phyloP scores from a whole-genome alignment of 2,113 vertebrate species.

The Oryzias celebensis region DNA sequence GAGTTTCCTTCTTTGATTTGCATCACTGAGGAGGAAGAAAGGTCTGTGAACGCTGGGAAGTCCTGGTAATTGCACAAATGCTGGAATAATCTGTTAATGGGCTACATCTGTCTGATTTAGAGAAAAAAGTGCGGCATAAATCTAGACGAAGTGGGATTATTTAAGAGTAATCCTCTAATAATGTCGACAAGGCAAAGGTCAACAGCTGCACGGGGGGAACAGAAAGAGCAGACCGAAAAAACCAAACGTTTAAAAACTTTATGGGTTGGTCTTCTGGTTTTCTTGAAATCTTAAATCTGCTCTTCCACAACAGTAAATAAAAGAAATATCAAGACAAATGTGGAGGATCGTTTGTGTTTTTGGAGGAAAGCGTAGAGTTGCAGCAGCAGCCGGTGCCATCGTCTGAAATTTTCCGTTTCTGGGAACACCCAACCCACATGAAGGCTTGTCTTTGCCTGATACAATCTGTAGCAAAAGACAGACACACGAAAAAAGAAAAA shows the following conservation, averaged over 20 bases:
- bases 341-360: conserved; percentile 22
- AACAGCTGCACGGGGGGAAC: neutral
- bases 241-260: conserved; percentile 29
- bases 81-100: conserved; percentile 5
- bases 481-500: conserved; percentile 13
- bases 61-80: conserved; percentile 6
- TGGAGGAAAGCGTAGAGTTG: conserved; percentile 43
- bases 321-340: neutral
- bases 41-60: neutral
- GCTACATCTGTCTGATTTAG: conserved; percentile 11
- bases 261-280: conserved; percentile 50
- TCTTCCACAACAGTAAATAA: conserved; percentile 42
- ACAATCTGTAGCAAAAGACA: conserved; percentile 23
- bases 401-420: conserved; percentile 17
- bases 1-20: conserved; percentile 10
- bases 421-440: neutral
- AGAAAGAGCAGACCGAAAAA: neutral
- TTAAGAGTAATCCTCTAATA: conserved; percentile 27
- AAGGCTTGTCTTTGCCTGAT: conserved; percentile 13
- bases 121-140: conserved; percentile 28
- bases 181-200: conserved; percentile 16
- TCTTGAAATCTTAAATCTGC: conserved; percentile 46
- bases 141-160: conserved; percentile 17
- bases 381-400: conserved; percentile 75
- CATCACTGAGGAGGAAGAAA: neutral